Evolutionary conservation across 2,113 vertebrate genomes (phyloP).

Genomic region (Tonatia bakeri): DNA sequence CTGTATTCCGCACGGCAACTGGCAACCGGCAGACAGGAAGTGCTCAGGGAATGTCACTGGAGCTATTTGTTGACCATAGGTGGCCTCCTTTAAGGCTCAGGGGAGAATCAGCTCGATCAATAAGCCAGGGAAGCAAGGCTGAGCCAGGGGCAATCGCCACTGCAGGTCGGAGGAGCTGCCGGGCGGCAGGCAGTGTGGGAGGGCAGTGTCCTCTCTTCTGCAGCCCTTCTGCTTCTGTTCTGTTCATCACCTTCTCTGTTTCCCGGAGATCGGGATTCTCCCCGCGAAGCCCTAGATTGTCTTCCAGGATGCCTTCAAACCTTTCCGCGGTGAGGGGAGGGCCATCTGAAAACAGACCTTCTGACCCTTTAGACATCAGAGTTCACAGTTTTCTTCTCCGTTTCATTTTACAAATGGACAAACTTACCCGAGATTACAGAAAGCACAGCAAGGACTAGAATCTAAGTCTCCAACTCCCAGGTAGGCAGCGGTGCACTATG

Average conservation of each 20-base stretch:
- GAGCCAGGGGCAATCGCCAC: not conserved
- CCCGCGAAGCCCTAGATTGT: not conserved
- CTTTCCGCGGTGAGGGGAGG: not conserved
- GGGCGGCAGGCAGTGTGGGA: not conserved
- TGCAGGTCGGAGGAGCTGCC: not conserved
- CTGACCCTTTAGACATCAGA: not conserved
- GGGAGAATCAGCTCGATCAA: not conserved
- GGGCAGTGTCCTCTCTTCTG: not conserved
- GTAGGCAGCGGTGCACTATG: not conserved
- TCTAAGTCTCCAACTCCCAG: not conserved
- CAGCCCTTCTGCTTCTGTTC: conserved; percentile 3
- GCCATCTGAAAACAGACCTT: not conserved
- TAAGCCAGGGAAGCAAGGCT: not conserved
- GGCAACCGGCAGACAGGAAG: not conserved
- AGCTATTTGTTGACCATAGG: not conserved
- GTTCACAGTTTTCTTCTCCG: conserved; percentile 16
- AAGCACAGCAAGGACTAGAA: not conserved
- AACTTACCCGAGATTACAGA: not conserved
- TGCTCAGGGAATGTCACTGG: not conserved
- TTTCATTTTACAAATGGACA: not conserved
- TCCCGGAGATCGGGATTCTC: not conserved
- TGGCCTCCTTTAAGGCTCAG: not conserved
- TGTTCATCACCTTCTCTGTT: not conserved
- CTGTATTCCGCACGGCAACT: not conserved
- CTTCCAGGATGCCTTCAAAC: not conserved